Base-by-base conservation (phyloP, 92 coral and sea anemone species). In the Palythoa grandis region DNA sequence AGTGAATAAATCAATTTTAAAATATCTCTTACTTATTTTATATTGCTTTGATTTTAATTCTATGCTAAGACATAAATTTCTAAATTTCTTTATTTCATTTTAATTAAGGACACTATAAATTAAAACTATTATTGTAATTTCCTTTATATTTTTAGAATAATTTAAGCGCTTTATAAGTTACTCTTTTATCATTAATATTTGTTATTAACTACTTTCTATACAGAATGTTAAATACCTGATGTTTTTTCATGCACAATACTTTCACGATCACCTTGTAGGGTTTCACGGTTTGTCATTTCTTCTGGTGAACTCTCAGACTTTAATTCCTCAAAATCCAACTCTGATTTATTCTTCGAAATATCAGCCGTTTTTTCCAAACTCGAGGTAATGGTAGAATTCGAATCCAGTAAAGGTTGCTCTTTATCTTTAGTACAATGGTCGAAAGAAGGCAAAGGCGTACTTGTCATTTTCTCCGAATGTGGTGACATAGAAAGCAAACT, bases 361-460 rank as follows among this genome's bases (percentile, higher is more conserved):
- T 63, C 84, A 73, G 69, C 78, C 23, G 88, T 54, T 71, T 35
- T 69, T 17, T 22, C 60, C 24, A 35, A 25, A 29, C 24, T 25
- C 11, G 15, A 58, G 66, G 17, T 50, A 11, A 38, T 23, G 52
- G 14, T 56, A 74, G 23, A 52, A 25, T 48, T 43, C 3, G 74
- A 65, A 47, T 66, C 63, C n/a, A 7, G 40, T 22, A 23, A 23
- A 66, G 23, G 52, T 60, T 78, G 25, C 16, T 78, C 15, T 16
- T 14, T 9, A 40, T 43, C 58, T 23, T 48, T 25, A 4, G 35
- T 63, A 25, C 7, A 53, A 47, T 65, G 74, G 23, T 43, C 8
- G 38, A n/a, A 20, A 48, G 17, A 70, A 66, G 85, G 25, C 52
- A 50, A 8, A 3, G 22, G 5, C 11, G 60, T 9, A 13, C 0